phyloP scores from a whole-genome alignment of 2,113 vertebrate species.

The Mesoclemmys tuberculata region DNA sequence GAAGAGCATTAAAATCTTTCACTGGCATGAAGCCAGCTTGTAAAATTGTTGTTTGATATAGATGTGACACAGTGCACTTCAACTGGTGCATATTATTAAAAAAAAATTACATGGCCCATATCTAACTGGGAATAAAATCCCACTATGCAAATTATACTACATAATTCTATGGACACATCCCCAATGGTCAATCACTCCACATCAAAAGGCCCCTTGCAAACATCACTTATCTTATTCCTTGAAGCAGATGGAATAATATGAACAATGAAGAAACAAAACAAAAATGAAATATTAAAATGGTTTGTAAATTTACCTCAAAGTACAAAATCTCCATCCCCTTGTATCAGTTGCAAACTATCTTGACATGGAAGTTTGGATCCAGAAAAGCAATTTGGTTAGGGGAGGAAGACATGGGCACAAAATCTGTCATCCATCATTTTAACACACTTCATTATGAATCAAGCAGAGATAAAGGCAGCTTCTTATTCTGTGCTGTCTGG shows the following conservation, averaged over 20 bases:
- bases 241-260: background rate
- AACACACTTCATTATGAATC: conserved; percentile 50
- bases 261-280: background rate
- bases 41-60: background rate
- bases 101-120: background rate
- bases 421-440: conserved; percentile 71
- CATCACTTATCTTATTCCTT: conserved; percentile 35
- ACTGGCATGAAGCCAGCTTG: background rate
- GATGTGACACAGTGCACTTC: background rate
- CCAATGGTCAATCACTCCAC: conserved; percentile 39
- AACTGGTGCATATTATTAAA: background rate
- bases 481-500: conserved; percentile 9
- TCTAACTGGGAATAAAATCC: background rate
- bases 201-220: conserved; percentile 58
- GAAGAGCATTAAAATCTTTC: background rate
- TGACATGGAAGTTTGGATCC: conserved; percentile 45
- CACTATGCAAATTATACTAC: background rate
- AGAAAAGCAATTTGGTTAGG: conserved; percentile 71
- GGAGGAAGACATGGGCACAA: conserved; percentile 62
- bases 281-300: conserved; percentile 48
- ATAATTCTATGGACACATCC: background rate
- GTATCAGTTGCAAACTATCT: conserved; percentile 11
- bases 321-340: conserved; percentile 42
- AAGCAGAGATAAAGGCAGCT: conserved; percentile 66
- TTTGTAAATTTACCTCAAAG: conserved; percentile 40